phyloP scores from a whole-genome alignment of 2,888 invertebrate species.

The Dryadula phaetusa region DNA sequence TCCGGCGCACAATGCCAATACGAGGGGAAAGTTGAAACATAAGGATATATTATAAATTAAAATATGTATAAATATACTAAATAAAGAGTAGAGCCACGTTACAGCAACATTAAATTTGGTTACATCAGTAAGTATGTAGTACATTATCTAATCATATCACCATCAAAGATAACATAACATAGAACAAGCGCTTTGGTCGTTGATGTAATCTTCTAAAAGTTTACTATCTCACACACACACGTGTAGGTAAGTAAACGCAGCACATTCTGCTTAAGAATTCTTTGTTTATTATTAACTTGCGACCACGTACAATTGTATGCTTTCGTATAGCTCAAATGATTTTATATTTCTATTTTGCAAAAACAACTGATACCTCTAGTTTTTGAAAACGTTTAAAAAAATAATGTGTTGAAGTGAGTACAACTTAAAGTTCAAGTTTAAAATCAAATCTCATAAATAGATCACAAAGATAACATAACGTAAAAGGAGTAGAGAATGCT shows the following conservation, averaged over 20 bases:
- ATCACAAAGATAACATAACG: too few relatives aligned
- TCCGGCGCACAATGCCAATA: neutral
- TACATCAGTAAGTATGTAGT: neutral
- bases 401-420: too few relatives aligned
- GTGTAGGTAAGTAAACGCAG: neutral
- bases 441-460: too few relatives aligned
- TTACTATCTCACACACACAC: neutral
- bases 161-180: slow-evolving; percentile 2
- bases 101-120: neutral
- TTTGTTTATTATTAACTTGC: too few relatives aligned
- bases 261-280: too few relatives aligned
- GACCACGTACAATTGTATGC: too few relatives aligned
- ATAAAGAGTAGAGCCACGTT: neutral
- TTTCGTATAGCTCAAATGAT: too few relatives aligned
- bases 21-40: neutral
- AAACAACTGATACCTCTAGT: too few relatives aligned
- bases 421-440: too few relatives aligned
- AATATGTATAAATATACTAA: neutral
- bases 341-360: too few relatives aligned
- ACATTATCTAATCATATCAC: neutral
- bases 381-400: too few relatives aligned
- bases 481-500: too few relatives aligned
- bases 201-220: neutral
- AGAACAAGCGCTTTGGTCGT: neutral
- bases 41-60: neutral